These are phyloP conservation scores for Rhysida immarginata DNA, from an alignment of 1,140 invertebrate species.

Conservation along the genomic window DNA sequence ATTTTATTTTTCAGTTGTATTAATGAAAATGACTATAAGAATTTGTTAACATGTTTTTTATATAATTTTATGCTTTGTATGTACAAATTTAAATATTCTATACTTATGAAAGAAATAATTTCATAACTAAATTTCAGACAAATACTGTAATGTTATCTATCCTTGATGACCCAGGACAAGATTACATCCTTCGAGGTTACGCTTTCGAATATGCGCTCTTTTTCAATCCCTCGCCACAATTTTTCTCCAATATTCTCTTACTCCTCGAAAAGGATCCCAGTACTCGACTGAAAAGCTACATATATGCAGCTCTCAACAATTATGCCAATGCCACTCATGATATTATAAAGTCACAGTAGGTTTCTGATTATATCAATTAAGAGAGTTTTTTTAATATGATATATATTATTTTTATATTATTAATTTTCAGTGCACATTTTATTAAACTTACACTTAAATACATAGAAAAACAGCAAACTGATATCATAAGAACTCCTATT, in stretches of 20 bases:
- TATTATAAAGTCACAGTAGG: too few species aligned
- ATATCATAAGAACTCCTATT: neutral
- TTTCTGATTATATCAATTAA: too few species aligned
- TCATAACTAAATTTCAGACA: too few species aligned
- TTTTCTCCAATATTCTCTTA: neutral
- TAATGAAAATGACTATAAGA: too few species aligned
- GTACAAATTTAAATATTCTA: too few species aligned
- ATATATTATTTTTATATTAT: slow-evolving; percentile 7
- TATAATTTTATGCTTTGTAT: too few species aligned
- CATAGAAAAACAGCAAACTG: neutral
- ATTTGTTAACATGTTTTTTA: too few species aligned
- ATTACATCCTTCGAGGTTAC: slow-evolving; percentile 14
- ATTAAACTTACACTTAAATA: neutral
- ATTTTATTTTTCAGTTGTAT: too few species aligned
- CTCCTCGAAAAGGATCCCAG: neutral
- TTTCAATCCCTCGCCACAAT: neutral
- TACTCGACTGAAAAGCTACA: slow-evolving; percentile 1
- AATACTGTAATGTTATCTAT: slow-evolving; percentile 13
- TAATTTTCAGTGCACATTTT: neutral
- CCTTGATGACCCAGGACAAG: slow-evolving; percentile 13
- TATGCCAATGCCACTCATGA: slow-evolving; percentile 3
- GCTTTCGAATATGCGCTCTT: slow-evolving; percentile 15
- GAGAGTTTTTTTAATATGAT: too few species aligned
- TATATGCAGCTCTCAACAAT: neutral
- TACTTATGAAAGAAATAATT: too few species aligned